Evolutionary conservation across 2,888 invertebrate species (phyloP).

Genomic region (Neria commutata): DNA sequence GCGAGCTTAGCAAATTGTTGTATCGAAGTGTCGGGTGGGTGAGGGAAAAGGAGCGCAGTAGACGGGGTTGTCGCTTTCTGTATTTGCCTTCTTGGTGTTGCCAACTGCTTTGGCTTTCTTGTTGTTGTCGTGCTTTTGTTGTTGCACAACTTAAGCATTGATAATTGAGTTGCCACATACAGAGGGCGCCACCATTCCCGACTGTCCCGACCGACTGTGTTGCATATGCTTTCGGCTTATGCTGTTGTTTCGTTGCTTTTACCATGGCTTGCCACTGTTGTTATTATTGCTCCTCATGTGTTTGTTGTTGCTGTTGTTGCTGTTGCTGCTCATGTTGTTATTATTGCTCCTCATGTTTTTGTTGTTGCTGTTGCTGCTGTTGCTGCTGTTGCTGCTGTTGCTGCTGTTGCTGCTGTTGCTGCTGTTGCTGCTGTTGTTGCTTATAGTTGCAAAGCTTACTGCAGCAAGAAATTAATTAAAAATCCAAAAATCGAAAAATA

Average conservation of each 20-base stretch:
- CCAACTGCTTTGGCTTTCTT: no score
- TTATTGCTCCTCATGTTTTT: conserved; percentile 33
- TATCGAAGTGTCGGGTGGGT: no score
- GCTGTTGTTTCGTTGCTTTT: no score
- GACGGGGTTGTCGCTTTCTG: no score
- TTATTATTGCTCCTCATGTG: conserved; percentile 7
- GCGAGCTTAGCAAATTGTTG: background rate
- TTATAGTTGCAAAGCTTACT: conserved; percentile 6
- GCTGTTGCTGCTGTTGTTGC: conserved; percentile 32
- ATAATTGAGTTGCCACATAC: no score
- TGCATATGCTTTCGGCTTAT: no score
- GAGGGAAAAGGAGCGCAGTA: no score
- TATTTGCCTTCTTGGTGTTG: no score
- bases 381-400: conserved; percentile 38
- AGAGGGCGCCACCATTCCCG: no score
- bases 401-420: conserved; percentile 13
- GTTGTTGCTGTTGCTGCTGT: conserved; percentile 4
- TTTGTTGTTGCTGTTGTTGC: conserved; percentile 12
- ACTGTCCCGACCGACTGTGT: no score
- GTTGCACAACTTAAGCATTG: no score
- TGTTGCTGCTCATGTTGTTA: conserved; percentile 22
- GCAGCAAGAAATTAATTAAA: background rate
- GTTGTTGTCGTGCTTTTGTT: no score
- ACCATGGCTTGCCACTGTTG: background rate
- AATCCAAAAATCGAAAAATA: conserved; percentile 7